Percentiles rank a stretch among this genome's conserved stretches.
phyloP scores from a whole-genome alignment of 2,113 vertebrate genomes.

The Ophiodon elongatus region DNA sequence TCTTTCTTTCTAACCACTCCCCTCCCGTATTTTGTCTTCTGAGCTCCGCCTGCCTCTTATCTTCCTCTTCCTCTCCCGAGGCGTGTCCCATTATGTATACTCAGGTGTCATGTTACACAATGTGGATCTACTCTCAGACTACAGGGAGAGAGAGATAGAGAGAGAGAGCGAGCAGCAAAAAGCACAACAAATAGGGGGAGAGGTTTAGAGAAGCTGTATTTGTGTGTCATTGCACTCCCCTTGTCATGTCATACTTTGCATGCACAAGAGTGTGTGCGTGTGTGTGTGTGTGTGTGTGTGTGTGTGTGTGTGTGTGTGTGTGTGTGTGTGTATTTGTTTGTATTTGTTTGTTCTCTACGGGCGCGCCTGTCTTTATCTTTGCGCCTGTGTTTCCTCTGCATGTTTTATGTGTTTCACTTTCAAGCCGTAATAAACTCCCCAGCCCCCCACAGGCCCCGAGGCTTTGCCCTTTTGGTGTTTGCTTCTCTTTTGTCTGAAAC shows the following conservation, averaged over 20 bases:
- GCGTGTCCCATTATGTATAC: slow-evolving; percentile 42
- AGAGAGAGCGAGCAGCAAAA: neutral
- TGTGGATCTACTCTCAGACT: slow-evolving; percentile 17
- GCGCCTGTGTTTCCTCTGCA: slow-evolving; percentile 54
- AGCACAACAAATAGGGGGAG: slow-evolving; percentile 31
- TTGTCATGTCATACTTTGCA: slow-evolving; percentile 50
- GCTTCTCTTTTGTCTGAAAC: slow-evolving; percentile 62
- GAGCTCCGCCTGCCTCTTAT: slow-evolving; percentile 33
- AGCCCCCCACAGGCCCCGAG: slow-evolving; percentile 42
- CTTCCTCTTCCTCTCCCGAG: slow-evolving; percentile 49
- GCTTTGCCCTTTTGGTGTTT: slow-evolving; percentile 66
- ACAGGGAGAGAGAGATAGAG: neutral
- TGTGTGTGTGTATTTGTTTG: slow-evolving; percentile 12
- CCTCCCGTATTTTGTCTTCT: slow-evolving; percentile 45
- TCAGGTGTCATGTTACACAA: slow-evolving; percentile 61
- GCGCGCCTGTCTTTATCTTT: slow-evolving; percentile 46
- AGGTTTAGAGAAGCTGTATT: slow-evolving; percentile 27
- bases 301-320: slow-evolving; percentile 5
- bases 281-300: neutral
- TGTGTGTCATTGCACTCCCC: slow-evolving; percentile 54
- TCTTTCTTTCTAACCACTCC: slow-evolving; percentile 44
- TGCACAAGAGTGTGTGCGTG: slow-evolving; percentile 17
- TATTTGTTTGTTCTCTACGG: slow-evolving; percentile 49
- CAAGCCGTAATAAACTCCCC: slow-evolving; percentile 65
- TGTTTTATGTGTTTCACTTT: slow-evolving; percentile 69